phyloP scores from a whole-genome alignment of 2,888 invertebrate species.

The Athetis lepigone region DNA sequence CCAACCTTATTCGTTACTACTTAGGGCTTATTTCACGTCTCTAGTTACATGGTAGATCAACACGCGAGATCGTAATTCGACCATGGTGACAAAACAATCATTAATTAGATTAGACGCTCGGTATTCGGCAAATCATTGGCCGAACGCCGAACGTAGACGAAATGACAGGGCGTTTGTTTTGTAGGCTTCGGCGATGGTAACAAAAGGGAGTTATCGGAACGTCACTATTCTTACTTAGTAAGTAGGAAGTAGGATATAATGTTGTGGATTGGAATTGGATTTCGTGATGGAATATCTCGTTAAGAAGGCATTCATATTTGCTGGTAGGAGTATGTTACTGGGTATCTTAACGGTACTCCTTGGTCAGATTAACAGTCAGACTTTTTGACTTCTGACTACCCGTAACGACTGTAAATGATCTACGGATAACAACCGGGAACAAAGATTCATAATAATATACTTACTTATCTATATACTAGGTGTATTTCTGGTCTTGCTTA shows the following conservation, averaged over 20 bases:
- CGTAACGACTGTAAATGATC: too few species aligned
- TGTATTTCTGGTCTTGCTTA: too few species aligned
- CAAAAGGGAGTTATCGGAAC: slow-evolving; percentile 57
- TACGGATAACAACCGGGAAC: too few species aligned
- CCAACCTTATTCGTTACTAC: slow-evolving; percentile 50
- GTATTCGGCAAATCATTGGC: slow-evolving; percentile 81
- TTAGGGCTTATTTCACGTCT: slow-evolving; percentile 55
- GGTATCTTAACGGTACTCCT: too few species aligned
- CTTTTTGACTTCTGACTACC: too few species aligned
- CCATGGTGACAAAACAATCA: slow-evolving; percentile 82
- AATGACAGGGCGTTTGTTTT: slow-evolving; percentile 77
- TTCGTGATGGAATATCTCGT: too few species aligned
- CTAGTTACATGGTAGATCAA: slow-evolving; percentile 60
- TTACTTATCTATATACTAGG: too few species aligned
- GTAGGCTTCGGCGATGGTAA: slow-evolving; percentile 53
- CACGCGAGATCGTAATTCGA: slow-evolving; percentile 75
- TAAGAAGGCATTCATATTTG: too few species aligned
- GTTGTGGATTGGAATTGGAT: neutral
- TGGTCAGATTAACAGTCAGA: too few species aligned
- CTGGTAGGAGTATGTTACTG: too few species aligned
- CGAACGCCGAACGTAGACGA: slow-evolving; percentile 65
- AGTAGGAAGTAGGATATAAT: slow-evolving; percentile 28
- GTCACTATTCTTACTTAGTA: slow-evolving; percentile 40
- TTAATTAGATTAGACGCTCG: slow-evolving; percentile 80
- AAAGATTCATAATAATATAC: too few species aligned